Conservation (phyloP, 2,888 invertebrate species). For the Cephus sareptanus region DNA sequence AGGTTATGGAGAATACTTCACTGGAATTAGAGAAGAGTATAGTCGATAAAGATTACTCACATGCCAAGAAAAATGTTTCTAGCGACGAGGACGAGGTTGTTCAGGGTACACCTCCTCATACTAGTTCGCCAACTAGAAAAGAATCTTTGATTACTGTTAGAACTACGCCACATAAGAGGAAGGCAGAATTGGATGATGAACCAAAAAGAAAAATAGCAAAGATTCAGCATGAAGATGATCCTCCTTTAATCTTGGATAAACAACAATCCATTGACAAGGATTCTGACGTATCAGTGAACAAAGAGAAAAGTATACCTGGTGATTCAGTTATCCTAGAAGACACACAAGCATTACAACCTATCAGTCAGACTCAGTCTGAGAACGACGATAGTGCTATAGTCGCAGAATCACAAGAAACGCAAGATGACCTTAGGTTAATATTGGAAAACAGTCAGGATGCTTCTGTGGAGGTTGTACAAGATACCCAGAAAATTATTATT, state of each 20-base stretch:
- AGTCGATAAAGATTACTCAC: not conserved
- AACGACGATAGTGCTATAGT: not conserved
- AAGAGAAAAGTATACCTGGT: not conserved
- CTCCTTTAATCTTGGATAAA: slow-evolving; percentile 9
- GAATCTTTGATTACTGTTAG: not conserved
- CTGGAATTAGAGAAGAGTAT: not conserved
- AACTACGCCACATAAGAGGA: slow-evolving; percentile 29
- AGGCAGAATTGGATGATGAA: slow-evolving; percentile 30
- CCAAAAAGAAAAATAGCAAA: slow-evolving; percentile 29
- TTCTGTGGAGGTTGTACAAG: not conserved
- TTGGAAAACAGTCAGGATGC: not conserved
- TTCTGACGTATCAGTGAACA: not conserved
- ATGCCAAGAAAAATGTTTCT: not conserved
- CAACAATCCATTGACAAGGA: not conserved
- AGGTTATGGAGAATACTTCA: not conserved
- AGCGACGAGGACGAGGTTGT: slow-evolving; percentile 40
- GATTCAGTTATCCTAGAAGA: not conserved
- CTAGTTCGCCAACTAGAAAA: slow-evolving; percentile 26
- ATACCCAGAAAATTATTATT: not conserved
- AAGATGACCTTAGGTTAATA: not conserved
- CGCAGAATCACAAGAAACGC: slow-evolving; percentile 13
- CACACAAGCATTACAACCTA: not conserved
- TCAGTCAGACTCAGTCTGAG: not conserved
- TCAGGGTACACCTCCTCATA: slow-evolving; percentile 37
- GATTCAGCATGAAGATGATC: slow-evolving; percentile 9